These are phyloP conservation scores for Cyphomyrus plagiostoma DNA, from an alignment of 2,113 vertebrate species.

Conservation along the genomic window DNA sequence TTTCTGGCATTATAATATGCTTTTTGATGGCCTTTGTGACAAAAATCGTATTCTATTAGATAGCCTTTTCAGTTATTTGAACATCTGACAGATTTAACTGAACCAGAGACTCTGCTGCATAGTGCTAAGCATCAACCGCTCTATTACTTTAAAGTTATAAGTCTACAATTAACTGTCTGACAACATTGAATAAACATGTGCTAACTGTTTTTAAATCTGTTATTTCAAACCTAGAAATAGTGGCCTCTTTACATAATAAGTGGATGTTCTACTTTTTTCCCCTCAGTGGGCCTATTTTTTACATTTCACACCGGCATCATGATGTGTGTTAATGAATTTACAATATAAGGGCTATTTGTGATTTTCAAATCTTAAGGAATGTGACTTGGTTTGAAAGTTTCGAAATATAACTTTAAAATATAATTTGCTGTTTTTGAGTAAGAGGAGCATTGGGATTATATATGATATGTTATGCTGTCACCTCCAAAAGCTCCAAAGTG, in stretches of 20 bases:
- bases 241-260: slow-evolving; percentile 19
- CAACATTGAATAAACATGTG: not conserved
- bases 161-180: not conserved
- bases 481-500: no score
- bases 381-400: not conserved
- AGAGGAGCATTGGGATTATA: no score
- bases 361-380: not conserved
- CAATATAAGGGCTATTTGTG: not conserved
- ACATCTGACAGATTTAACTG: not conserved
- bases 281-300: not conserved
- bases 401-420: not conserved
- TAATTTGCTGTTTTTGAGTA: no score
- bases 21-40: not conserved
- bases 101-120: not conserved
- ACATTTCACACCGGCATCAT: not conserved
- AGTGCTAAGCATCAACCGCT: not conserved
- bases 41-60: not conserved
- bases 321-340: not conserved
- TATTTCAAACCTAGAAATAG: slow-evolving; percentile 8
- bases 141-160: not conserved
- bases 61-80: not conserved
- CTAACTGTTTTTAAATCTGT: not conserved
- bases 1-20: not conserved
- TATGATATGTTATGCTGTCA: no score
- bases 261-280: not conserved